Base-by-base conservation (phyloP, 1,140 invertebrate species). In the Panagrolaimus sp. region DNA sequence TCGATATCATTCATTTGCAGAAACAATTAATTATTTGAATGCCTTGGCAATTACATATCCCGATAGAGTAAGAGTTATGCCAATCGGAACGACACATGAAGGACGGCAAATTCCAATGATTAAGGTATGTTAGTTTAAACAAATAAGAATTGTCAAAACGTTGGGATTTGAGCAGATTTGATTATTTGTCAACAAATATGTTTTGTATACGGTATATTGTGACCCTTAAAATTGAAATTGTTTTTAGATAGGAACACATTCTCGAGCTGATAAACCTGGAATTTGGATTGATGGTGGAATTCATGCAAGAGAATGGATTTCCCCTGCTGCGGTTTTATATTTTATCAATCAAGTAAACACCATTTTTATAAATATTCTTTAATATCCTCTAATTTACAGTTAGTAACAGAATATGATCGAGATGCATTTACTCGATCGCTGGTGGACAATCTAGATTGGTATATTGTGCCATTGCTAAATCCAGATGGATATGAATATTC, bases 261-360 rank as follows among this genome's bases (percentile, higher is more conserved):
- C 62, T n/a, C 64, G 63, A 13, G 57, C 69, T 1, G 51, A 57
- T 8, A 82, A 82, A 63, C 80, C 79, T 1, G 81, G 77, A 13
- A 82, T 81, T 66, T 78, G 76, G 80, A 76, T 82, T 57, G 80
- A 82, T 68, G 80, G 81, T 1, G 80, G 80, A 38, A 85, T 85
- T 14, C 85, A 86, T 72, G 85, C 85, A 1, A 62, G 85, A 38
- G 85, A 86, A 72, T 86, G 85, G 85, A 79, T 86, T 48, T 78
- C 84, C 1, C 84, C 84, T 9, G 84, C 85, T 20, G 78, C 81
- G 20, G 78, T 83, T 11, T 63, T 85, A 5, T 85, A 83, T 69
- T 74, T 85, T 27, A 84, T 85, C 8, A 72, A 85, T 69, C 73
- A 83, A 71, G 77, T 72, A 20, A n/a, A 44, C 14, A 46, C 1